Evolutionary conservation across 2,888 invertebrate species (phyloP).

Genomic region (Eilema sororculum): DNA sequence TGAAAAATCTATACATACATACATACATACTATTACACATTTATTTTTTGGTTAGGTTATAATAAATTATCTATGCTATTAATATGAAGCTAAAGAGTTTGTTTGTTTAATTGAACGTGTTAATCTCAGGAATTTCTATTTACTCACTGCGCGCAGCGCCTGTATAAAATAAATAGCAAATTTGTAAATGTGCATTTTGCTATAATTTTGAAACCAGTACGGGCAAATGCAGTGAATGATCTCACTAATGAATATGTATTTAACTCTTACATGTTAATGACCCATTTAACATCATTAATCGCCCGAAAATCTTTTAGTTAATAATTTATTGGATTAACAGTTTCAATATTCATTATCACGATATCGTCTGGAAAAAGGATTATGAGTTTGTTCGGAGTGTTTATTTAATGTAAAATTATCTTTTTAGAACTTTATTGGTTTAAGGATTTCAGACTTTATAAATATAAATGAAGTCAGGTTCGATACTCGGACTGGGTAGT

Average conservation of each 20-base stretch:
- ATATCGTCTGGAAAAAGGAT: conserved; percentile 13
- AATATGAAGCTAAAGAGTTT: no score
- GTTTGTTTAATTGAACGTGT: no score
- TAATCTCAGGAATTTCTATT: no score
- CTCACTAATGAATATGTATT: conserved; percentile 9
- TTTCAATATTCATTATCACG: conserved; percentile 11
- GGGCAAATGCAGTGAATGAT: background rate
- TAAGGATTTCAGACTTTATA: no score
- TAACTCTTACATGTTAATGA: conserved; percentile 16
- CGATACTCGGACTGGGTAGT: background rate
- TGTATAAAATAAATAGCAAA: conserved; percentile 2
- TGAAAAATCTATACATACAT: no score
- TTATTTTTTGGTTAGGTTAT: no score
- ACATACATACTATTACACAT: no score
- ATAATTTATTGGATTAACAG: conserved; percentile 14
- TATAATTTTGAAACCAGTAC: background rate
- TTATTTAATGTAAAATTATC: background rate
- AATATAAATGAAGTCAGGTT: background rate
- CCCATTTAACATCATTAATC: conserved; percentile 16
- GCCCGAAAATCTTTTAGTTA: conserved; percentile 7
- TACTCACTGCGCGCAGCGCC: background rate
- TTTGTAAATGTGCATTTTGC: background rate
- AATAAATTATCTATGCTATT: no score
- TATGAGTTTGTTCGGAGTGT: background rate
- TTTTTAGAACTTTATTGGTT: background rate